Conservation (phyloP, 2,888 invertebrate species). For the Sarcophaga carnaria region DNA sequence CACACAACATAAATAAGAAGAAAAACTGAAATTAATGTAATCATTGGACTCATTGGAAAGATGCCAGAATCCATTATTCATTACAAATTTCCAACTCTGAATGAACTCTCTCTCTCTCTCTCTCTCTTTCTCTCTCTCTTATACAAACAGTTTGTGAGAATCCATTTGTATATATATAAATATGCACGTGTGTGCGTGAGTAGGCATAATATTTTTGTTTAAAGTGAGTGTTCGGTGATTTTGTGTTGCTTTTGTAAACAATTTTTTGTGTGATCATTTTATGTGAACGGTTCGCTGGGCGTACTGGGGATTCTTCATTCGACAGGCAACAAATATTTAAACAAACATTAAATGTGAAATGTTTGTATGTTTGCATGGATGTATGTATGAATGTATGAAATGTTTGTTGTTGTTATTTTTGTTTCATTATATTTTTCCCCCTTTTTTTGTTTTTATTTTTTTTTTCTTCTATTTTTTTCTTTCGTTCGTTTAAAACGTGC, state of each 20-base stretch:
- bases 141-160: no score
- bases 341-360: slow-evolving; percentile 15
- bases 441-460: slow-evolving; percentile 30
- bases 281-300: slow-evolving; percentile 53
- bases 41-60: neutral
- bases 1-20: neutral
- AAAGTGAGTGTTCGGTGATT: no score
- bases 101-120: no score
- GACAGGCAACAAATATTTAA: slow-evolving; percentile 33
- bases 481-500: slow-evolving; percentile 80
- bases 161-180: neutral
- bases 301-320: slow-evolving; percentile 46
- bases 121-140: no score
- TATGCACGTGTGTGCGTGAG: slow-evolving; percentile 15
- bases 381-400: slow-evolving; percentile 2
- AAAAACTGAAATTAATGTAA: neutral
- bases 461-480: slow-evolving; percentile 65
- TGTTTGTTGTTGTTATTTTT: slow-evolving; percentile 52
- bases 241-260: no score
- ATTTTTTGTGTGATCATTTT: neutral
- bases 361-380: neutral
- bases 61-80: slow-evolving; percentile 14
- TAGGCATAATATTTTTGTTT: neutral
- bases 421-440: slow-evolving; percentile 29
- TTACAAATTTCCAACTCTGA: slow-evolving; percentile 39